Conservation (phyloP, 2,113 vertebrate genomes). For the Chrysochloris asiatica region DNA sequence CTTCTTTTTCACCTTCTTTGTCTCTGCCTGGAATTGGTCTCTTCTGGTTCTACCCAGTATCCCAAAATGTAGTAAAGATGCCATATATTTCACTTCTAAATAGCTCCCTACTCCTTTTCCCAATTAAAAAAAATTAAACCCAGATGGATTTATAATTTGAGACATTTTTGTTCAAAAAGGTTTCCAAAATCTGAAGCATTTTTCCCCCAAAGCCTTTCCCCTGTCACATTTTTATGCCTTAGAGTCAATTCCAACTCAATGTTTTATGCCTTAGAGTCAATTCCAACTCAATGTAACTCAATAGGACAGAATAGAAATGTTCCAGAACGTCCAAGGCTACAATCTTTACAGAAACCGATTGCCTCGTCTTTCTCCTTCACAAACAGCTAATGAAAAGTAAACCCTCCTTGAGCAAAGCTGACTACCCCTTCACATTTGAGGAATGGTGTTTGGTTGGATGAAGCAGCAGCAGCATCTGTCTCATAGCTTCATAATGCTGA, state of each 20-base stretch:
- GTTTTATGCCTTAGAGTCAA: not conserved
- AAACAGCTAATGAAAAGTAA: not conserved
- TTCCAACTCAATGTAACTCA: not conserved
- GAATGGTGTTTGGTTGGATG: fast-evolving
- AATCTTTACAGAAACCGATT: not conserved
- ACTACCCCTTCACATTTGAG: not conserved
- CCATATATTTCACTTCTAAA: not conserved
- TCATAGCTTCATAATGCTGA: fast-evolving
- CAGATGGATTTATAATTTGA: not conserved
- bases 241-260: not conserved
- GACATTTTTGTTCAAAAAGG: too few species aligned
- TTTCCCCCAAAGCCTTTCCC: not conserved
- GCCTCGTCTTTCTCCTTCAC: not conserved
- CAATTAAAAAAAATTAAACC: not conserved
- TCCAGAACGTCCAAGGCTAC: not conserved
- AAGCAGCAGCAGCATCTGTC: not conserved
- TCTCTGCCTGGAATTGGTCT: not conserved
- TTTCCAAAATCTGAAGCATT: not conserved
- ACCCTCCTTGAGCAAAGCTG: not conserved
- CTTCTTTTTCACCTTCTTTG: not conserved
- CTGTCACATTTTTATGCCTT: not conserved
- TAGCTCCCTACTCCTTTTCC: not conserved
- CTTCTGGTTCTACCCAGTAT: not conserved
- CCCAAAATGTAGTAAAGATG: not conserved
- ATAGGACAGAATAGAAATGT: not conserved